phyloP scores from a whole-genome alignment of 2,797 vertebrate species.

The Decapterus maruadsi region DNA sequence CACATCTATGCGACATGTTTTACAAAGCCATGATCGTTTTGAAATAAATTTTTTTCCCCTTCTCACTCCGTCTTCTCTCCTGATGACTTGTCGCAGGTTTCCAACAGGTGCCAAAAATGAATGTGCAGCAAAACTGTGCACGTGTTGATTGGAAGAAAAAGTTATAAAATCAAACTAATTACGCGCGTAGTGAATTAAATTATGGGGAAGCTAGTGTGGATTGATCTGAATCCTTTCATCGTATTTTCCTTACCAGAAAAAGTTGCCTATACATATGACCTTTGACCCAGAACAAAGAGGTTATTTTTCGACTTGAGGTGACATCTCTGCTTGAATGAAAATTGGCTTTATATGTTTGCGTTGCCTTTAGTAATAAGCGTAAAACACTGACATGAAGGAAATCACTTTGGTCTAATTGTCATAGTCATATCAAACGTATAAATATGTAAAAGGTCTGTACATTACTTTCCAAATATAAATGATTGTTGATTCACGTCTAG shows the following conservation, averaged over 20 bases:
- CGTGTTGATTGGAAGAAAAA: background rate
- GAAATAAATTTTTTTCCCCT: conserved; percentile 13
- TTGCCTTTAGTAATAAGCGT: background rate
- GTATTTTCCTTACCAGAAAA: background rate
- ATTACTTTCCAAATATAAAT: background rate
- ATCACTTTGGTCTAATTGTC: background rate
- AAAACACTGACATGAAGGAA: background rate
- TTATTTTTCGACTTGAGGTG: background rate
- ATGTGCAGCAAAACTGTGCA: conserved; percentile 27
- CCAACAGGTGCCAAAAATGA: conserved; percentile 48
- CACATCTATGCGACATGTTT: background rate
- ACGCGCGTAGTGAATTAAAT: too few species aligned
- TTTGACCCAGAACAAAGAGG: background rate
- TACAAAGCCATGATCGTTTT: background rate
- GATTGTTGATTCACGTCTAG: background rate
- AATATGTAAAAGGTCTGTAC: background rate
- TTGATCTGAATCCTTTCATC: background rate
- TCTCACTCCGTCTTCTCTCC: background rate
- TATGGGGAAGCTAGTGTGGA: background rate
- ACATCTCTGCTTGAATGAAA: background rate
- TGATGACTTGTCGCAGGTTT: background rate
- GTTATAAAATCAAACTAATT: background rate
- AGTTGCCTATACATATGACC: background rate
- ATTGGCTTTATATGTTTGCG: too few species aligned
- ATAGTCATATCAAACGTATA: background rate